phyloP scores from a whole-genome alignment of 23 tunicate species.

The Trididemnum clinides region DNA sequence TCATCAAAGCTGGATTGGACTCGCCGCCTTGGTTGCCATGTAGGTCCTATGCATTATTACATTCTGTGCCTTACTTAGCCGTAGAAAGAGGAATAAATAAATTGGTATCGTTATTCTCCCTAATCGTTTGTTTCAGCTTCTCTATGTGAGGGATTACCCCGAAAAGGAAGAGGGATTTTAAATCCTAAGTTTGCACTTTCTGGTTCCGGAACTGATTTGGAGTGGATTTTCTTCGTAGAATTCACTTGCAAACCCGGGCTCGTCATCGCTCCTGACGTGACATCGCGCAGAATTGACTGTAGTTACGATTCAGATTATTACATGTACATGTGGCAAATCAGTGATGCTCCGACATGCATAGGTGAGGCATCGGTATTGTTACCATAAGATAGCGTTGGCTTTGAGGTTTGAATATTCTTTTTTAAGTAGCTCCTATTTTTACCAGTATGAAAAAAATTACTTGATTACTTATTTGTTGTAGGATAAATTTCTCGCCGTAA shows the following conservation, averaged over 20 bases:
- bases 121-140: conserved; percentile 30
- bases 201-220: background rate
- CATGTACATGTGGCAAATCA: conserved; percentile 53
- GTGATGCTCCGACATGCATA: conserved; percentile 31
- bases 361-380: too few species aligned
- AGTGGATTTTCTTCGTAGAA: background rate
- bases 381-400: too few species aligned
- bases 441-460: too few species aligned
- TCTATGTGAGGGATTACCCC: conserved; percentile 44
- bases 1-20: too few species aligned
- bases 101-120: background rate
- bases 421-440: too few species aligned
- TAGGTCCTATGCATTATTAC: background rate
- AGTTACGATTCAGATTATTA: conserved; percentile 74
- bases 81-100: too few species aligned
- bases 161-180: conserved; percentile 24
- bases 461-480: too few species aligned
- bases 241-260: conserved; percentile 62
- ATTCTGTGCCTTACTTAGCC: too few species aligned
- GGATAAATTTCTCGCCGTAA: too few species aligned
- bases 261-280: conserved; percentile 35
- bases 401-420: too few species aligned
- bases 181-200: conserved; percentile 29
- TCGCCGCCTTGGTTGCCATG: background rate
- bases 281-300: conserved; percentile 47